Evolutionary conservation across 1,140 invertebrate genomes (phyloP).

Genomic region (Trypoxylus dichotomus): DNA sequence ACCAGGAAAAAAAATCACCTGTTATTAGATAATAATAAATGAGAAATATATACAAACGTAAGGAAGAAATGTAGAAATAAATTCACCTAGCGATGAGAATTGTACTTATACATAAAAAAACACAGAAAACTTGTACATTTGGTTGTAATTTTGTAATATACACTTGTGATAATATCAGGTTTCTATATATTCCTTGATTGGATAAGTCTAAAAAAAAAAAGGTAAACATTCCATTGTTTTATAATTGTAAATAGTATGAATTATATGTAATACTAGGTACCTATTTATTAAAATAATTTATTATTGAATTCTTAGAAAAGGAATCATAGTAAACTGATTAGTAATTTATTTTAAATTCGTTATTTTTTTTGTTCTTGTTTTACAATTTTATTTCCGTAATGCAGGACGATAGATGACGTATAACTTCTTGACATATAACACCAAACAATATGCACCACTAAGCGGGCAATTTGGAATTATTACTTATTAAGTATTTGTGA

Average conservation of each 20-base stretch:
- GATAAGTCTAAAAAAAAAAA: constrained; percentile 24
- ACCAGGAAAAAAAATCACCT: neutral
- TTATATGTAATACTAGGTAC: constrained; percentile 18
- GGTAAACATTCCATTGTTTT: constrained; percentile 25
- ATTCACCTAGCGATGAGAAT: constrained; percentile 13
- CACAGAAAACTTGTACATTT: constrained; percentile 24
- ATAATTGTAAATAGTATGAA: constrained; percentile 10
- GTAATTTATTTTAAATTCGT: neutral
- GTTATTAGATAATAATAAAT: neutral
- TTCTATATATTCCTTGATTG: constrained; percentile 17
- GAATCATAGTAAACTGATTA: neutral
- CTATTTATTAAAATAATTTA: constrained; percentile 22
- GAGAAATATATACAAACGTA: neutral
- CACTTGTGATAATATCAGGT: constrained; percentile 32
- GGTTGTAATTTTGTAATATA: constrained; percentile 29
- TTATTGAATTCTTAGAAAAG: constrained; percentile 1
- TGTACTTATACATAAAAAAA: constrained; percentile 25
- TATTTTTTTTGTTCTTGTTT: constrained; percentile 42
- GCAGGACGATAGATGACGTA: constrained; percentile 27
- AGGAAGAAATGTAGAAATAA: constrained; percentile 9
- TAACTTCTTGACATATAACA: neutral
- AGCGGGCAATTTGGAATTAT: no score
- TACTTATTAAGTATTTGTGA: neutral
- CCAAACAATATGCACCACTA: neutral
- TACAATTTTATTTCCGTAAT: constrained; percentile 33